Evolutionary conservation across 2,113 vertebrate species (phyloP).

Genomic region (Sorex araneus): DNA sequence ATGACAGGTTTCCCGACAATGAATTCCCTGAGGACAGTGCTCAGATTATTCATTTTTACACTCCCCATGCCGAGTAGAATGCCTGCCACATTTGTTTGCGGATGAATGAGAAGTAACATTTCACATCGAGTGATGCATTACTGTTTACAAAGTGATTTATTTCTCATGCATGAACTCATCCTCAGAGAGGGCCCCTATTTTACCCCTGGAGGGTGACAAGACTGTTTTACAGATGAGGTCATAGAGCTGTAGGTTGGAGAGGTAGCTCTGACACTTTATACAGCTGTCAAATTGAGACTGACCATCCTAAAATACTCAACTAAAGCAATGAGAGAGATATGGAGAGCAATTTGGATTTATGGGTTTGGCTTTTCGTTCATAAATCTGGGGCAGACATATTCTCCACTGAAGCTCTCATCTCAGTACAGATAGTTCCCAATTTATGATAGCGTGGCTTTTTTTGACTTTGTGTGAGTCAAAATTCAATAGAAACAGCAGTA

Average conservation of each 20-base stretch:
- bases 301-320: neutral
- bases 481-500: too few species aligned
- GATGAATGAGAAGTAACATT: slow-evolving; percentile 58
- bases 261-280: slow-evolving; percentile 41
- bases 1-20: slow-evolving; percentile 54
- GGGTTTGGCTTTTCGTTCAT: slow-evolving; percentile 43
- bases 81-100: slow-evolving; percentile 35
- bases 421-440: neutral
- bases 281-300: slow-evolving; percentile 10
- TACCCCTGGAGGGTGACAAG: slow-evolving; percentile 52
- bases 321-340: neutral
- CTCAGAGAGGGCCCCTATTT: neutral
- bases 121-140: slow-evolving; percentile 44
- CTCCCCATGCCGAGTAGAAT: slow-evolving; percentile 38
- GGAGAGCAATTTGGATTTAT: neutral
- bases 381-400: slow-evolving; percentile 5
- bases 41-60: slow-evolving; percentile 50
- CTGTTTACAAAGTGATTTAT: slow-evolving; percentile 61
- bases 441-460: neutral
- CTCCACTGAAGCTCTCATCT: neutral
- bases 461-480: too few species aligned
- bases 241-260: slow-evolving; percentile 25
- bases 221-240: slow-evolving; percentile 66
- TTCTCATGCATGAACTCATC: slow-evolving; percentile 52
- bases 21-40: neutral